Conservation (phyloP, 2,113 vertebrate species). For the Uria lomvia region DNA sequence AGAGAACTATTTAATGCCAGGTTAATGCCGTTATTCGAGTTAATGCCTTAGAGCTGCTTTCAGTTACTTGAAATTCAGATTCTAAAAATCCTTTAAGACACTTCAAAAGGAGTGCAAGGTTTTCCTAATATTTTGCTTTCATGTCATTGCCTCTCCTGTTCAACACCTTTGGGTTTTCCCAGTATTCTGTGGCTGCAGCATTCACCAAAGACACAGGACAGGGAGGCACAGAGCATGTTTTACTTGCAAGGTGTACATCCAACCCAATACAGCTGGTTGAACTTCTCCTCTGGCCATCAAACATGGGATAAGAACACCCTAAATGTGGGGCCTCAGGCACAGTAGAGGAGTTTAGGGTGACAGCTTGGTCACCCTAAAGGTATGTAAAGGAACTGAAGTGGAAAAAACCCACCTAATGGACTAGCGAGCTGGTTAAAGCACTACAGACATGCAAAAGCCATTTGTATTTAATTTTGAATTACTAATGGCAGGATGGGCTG, state of each 20-base stretch:
- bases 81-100: neutral
- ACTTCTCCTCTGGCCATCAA: neutral
- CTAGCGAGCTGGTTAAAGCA: neutral
- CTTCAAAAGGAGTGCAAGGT: neutral
- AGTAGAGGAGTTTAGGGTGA: neutral
- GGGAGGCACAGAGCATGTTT: neutral
- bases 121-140: neutral
- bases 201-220: neutral
- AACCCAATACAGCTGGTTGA: accelerated
- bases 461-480: neutral
- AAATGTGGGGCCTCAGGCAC: neutral
- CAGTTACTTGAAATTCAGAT: neutral
- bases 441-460: accelerated
- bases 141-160: neutral
- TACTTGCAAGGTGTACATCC: neutral
- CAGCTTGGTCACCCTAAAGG: neutral
- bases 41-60: neutral
- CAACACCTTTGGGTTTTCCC: neutral
- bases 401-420: neutral
- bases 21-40: neutral
- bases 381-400: neutral
- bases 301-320: neutral
- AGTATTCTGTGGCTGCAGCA: neutral
- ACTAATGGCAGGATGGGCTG: neutral
- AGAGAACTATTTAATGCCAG: neutral